phyloP scores from a whole-genome alignment of 2,113 vertebrate genomes.

The Psettodes erumei region DNA sequence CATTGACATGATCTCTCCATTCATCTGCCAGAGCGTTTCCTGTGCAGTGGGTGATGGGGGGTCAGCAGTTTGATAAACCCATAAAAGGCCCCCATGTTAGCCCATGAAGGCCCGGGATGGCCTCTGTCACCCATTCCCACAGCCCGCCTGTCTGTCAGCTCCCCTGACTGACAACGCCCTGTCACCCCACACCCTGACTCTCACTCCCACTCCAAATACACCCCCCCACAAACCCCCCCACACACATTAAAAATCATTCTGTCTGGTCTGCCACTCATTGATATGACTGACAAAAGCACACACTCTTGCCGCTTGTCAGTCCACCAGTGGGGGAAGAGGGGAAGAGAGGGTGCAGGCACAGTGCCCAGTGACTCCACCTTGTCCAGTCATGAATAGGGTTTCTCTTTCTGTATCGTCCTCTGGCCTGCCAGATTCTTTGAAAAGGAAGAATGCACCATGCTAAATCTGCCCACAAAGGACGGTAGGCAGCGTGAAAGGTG shows the following conservation, averaged over 20 bases:
- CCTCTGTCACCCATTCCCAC: slow-evolving; percentile 78
- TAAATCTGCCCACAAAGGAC: slow-evolving; percentile 64
- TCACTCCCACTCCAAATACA: slow-evolving; percentile 37
- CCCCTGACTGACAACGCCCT: slow-evolving; percentile 72
- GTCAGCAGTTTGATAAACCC: slow-evolving; percentile 78
- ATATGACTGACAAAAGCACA: slow-evolving; percentile 50
- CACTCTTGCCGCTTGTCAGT: slow-evolving; percentile 32
- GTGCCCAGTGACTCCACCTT: slow-evolving; percentile 61
- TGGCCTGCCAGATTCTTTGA: slow-evolving; percentile 44
- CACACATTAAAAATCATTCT: slow-evolving; percentile 32
- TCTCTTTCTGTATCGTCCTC: slow-evolving; percentile 48
- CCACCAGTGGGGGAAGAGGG: slow-evolving; percentile 23
- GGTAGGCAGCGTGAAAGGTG: slow-evolving; percentile 55
- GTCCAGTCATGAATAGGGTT: slow-evolving; percentile 45
- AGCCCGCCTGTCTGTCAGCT: slow-evolving; percentile 72
- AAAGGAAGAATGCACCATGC: slow-evolving; percentile 71
- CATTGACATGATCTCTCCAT: slow-evolving; percentile 81
- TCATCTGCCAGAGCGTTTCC: slow-evolving; percentile 76
- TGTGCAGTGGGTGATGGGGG: slow-evolving; percentile 67
- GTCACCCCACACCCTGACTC: slow-evolving; percentile 23
- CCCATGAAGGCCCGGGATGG: slow-evolving; percentile 69
- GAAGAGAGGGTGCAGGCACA: slow-evolving; percentile 40
- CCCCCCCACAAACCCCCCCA: background rate
- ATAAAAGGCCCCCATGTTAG: slow-evolving; percentile 76
- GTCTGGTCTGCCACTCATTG: slow-evolving; percentile 48